Evolutionary conservation across 2,888 invertebrate species (phyloP), one percentile per base, ranked within the genome.

Genomic region (Meganola albula): DNA sequence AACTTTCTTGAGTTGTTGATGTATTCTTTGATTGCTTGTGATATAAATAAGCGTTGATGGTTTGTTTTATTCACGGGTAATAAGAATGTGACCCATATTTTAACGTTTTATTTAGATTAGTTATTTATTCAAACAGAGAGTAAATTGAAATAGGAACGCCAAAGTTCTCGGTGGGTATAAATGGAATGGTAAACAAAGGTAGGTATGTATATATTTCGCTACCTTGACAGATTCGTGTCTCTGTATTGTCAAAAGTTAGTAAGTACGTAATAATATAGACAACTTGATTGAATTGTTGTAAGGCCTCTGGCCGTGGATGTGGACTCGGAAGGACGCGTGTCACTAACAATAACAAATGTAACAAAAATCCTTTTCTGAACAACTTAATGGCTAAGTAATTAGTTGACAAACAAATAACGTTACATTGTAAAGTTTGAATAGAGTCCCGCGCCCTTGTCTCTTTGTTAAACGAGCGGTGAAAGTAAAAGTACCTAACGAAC

Each of bases 321-420:
- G 27, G 40, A 34, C 42, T 39, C 24, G 37, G 41, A 55, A 54
- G 56, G 63, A 62, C 73, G 58, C 69, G 71, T 69, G 70, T 58
- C 59, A 37, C 24, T 18, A 43, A 61, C 59, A 58, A 62, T 50
- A 49, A 44, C 35, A 48, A 47, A 47, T 51, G 24, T 40, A 34
- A 48, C 53, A 62, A 61, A 63, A 57, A 52, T 48, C 53, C 55
- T 64, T 66, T 60, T 59, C 51, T 56, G 29, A 33, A 34, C 40
- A 33, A 36, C 24, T 43, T 69, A 72, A 76, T 69, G 63, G 59
- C 58, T 35, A 44, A 16, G 63, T 65, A 65, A 74, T 74, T 72
- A 67, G 52, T 58, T 53, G 58, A 72, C 65, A 66, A 62, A 66
- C 63, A 53, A 59, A 60, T 74, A 72, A 68, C 73, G 72, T 57